phyloP scores from a whole-genome alignment of 2,113 vertebrate species.

The Tor tambroides region DNA sequence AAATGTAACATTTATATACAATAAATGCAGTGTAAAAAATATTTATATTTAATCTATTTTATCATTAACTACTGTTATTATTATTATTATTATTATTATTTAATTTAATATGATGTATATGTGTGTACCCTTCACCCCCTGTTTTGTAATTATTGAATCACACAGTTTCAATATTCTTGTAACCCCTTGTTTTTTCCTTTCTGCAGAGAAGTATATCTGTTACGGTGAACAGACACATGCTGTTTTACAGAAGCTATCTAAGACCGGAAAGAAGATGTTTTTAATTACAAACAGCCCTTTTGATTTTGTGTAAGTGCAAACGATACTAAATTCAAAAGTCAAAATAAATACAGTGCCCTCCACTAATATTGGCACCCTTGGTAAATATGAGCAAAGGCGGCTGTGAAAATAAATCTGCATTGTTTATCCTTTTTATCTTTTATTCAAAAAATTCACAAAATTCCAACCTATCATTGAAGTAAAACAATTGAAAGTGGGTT shows the following conservation, averaged over 20 bases:
- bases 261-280: constrained; percentile 97
- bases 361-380: too few relatives aligned
- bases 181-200: background rate
- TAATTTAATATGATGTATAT: background rate
- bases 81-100: background rate
- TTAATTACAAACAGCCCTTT: constrained; percentile 98
- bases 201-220: constrained; percentile 91
- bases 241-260: constrained; percentile 89
- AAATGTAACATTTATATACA: background rate
- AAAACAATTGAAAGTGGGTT: too few relatives aligned
- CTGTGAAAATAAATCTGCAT: too few relatives aligned
- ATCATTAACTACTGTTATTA: background rate
- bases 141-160: background rate
- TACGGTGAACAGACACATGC: constrained; percentile 93
- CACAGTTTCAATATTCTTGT: background rate
- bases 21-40: background rate
- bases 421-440: too few relatives aligned
- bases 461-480: too few relatives aligned
- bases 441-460: too few relatives aligned
- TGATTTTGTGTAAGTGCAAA: constrained; percentile 92
- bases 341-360: too few relatives aligned
- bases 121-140: background rate
- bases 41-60: background rate
- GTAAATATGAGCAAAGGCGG: too few relatives aligned
- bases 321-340: background rate